Base-by-base conservation (phyloP, 37 sponge, comb jelly and placozoan species). In the Cliona cf. orientalis region DNA sequence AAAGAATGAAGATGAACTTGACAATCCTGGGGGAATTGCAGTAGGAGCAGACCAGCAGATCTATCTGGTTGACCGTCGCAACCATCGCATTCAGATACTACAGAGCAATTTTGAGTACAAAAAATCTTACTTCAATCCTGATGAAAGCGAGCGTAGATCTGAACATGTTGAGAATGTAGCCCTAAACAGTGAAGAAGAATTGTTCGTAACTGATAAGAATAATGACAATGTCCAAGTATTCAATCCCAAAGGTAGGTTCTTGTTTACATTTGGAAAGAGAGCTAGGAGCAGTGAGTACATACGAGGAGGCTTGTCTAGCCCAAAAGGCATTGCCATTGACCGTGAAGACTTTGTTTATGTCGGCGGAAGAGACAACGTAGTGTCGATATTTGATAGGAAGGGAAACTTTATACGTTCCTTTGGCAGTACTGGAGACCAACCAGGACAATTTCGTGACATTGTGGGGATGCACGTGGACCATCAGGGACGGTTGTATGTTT, bases 341-440 rank as follows among this genome's bases (percentile, higher is more conserved):
- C 66, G 6, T 29, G 36, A 31, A 4, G 36, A 65, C 6, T 65
- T 33, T 34, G 66, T 65, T 2, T 65, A 65, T 31, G 66, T 65
- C 6, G 66, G 66, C 2, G 66, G 36, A 1, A 31, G 34, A 4
- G 36, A 65, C 33, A 36, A 36, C 3, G 34, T 65, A 9, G 66
- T 65, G 6, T 65, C 66, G 2, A 31, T 65, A 33, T 65, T 65
- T 33, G 36, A 65, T 33, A 5, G 6, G 66, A 31, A 65, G 33
- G 66, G 66, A 7, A 65, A 65, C 3, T 65, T 65, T 65, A 19
- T 65, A 21, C 66, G 66, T 31, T 5, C 66, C 33, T 65, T 65
- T 65, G 66, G 66, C 3, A 36, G 66, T 2, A 9, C 33, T 5
- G 66, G 66, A 3, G 33, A 65, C 3, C 6, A 34, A 33, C 32